Conservation (phyloP, 2,797 vertebrate species). For the Oreortyx pictus region DNA sequence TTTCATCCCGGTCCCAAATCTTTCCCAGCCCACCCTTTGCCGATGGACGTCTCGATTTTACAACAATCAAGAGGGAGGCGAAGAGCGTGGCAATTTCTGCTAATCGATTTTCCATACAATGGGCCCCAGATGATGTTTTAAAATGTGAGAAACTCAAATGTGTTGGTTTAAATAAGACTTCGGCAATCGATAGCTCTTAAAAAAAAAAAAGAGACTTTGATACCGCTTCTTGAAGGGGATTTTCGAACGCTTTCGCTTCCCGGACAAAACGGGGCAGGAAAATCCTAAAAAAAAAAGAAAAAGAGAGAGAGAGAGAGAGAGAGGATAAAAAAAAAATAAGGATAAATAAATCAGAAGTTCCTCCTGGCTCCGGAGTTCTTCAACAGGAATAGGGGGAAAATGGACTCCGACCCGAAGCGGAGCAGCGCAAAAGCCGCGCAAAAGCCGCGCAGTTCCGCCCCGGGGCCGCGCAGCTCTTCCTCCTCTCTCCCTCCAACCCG, state of each 20-base stretch:
- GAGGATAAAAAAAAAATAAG: too few relatives aligned
- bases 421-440: too few relatives aligned
- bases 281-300: neutral
- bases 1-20: constrained; percentile 67
- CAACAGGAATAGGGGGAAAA: neutral
- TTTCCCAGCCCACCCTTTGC: constrained; percentile 58
- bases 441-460: neutral
- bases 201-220: constrained; percentile 66
- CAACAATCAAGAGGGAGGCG: constrained; percentile 74
- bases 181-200: constrained; percentile 67
- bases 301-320: too few relatives aligned
- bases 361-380: neutral
- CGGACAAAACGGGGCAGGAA: constrained; percentile 38
- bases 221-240: constrained; percentile 63
- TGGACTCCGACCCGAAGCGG: neutral
- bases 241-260: constrained; percentile 57
- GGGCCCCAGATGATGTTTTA: constrained; percentile 78
- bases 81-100: constrained; percentile 77
- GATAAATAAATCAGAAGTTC: neutral
- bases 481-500: too few relatives aligned
- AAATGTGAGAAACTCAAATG: constrained; percentile 78
- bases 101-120: constrained; percentile 77
- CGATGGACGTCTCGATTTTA: constrained; percentile 76
- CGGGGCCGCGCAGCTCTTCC: neutral
- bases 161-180: constrained; percentile 80